Evolutionary conservation across 2,113 vertebrate genomes (phyloP).

Genomic region (Neodontobutis hainanensis): DNA sequence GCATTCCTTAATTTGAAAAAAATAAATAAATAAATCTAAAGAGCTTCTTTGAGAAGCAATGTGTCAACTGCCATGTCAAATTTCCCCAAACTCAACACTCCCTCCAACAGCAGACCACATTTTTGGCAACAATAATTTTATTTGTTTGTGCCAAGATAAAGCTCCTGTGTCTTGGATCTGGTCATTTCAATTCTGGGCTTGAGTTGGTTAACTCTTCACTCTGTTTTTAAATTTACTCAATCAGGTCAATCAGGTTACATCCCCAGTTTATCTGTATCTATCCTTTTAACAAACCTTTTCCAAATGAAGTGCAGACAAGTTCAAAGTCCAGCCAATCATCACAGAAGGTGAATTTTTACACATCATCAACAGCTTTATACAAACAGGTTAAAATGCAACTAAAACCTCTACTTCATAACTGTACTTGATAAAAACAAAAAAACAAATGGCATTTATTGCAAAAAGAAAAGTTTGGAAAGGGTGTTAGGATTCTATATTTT

Average conservation of each 20-base stretch:
- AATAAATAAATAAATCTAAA: no score
- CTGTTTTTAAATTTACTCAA: neutral
- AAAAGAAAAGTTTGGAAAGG: no score
- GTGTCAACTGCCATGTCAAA: neutral
- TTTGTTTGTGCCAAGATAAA: conserved; percentile 9
- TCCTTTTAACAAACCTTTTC: no score
- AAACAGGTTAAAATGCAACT: no score
- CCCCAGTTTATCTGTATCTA: neutral
- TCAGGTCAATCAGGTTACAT: neutral
- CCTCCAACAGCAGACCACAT: neutral
- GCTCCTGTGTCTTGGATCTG: neutral
- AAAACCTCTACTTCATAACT: no score
- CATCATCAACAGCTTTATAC: no score
- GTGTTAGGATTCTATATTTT: no score
- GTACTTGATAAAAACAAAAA: no score
- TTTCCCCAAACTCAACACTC: neutral
- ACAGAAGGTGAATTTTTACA: no score
- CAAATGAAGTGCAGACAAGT: no score
- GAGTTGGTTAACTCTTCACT: neutral
- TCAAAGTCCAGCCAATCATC: no score
- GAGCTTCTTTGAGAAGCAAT: neutral
- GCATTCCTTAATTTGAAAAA: conserved; percentile 2
- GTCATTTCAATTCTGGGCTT: neutral
- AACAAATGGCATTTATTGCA: no score
- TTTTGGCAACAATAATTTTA: neutral